Conservation (phyloP, 2,797 vertebrate genomes). For the Enteromius unitaeniatus region DNA sequence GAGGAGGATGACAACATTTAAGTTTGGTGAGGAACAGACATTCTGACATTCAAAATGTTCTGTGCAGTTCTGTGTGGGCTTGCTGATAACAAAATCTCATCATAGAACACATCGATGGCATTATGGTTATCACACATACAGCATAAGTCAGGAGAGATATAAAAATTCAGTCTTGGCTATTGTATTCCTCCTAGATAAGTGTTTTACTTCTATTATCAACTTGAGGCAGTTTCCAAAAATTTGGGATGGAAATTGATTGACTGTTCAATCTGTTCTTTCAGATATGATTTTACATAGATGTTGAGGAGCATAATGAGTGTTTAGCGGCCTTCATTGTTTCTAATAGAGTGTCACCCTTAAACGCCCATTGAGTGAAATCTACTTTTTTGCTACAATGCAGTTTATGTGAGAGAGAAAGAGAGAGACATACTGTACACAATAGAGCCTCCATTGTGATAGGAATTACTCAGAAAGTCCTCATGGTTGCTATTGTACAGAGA, state of each 20-base stretch:
- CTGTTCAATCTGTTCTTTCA: constrained; percentile 25
- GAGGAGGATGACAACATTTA: neutral
- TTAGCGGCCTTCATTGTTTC: constrained; percentile 46
- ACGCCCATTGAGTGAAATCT: constrained; percentile 40
- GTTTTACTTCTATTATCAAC: constrained; percentile 21
- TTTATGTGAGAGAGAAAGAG: constrained; percentile 37
- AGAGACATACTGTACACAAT: constrained; percentile 44
- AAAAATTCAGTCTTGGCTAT: constrained; percentile 18
- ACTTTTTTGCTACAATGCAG: constrained; percentile 40
- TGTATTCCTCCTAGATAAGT: constrained; percentile 7
- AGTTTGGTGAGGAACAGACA: neutral
- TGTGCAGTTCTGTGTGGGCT: neutral
- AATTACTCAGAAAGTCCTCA: constrained; percentile 45
- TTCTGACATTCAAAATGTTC: neutral
- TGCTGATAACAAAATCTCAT: constrained; percentile 9
- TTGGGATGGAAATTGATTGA: constrained; percentile 28
- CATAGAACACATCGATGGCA: constrained; percentile 23
- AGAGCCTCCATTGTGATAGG: constrained; percentile 22
- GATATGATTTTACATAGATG: constrained; percentile 43
- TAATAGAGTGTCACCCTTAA: constrained; percentile 49
- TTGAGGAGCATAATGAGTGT: constrained; percentile 44
- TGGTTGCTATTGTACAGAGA: constrained; percentile 8
- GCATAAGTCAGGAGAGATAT: neutral
- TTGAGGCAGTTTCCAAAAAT: constrained; percentile 24
- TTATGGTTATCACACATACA: constrained; percentile 12